A percentile compares a stretch with the other conserved stretches of the same genome.
Evolutionary conservation across 2,113 vertebrate genomes (phyloP).

Genomic region (Fregetta grallaria): DNA sequence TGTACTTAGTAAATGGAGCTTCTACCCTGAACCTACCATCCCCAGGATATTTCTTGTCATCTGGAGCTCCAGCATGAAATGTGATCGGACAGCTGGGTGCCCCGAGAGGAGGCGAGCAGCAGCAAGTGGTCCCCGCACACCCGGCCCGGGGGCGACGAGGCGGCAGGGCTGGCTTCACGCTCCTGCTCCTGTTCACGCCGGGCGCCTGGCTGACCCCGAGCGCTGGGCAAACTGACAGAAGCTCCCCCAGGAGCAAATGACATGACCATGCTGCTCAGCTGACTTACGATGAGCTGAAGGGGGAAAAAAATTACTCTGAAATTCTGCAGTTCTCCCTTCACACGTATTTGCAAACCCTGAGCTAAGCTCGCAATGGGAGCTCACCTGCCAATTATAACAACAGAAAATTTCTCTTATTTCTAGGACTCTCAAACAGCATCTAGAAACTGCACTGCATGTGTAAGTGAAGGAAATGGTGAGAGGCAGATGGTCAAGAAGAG

Average conservation of each 20-base stretch:
- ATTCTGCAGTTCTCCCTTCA: neutral
- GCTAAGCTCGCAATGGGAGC: neutral
- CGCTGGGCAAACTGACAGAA: neutral
- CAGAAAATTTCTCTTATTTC: neutral
- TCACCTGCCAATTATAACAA: neutral
- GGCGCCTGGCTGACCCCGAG: neutral
- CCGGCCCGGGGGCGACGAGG: accelerated
- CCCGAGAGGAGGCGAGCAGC: neutral
- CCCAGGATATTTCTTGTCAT: neutral
- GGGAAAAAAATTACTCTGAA: neutral
- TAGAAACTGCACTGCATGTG: neutral
- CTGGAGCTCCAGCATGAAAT: neutral
- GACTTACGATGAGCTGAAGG: neutral
- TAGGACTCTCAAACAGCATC: neutral
- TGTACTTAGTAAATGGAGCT: neutral
- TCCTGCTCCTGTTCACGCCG: accelerated
- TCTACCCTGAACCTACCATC: neutral
- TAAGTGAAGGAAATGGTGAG: neutral
- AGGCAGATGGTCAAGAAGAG: neutral
- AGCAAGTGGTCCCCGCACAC: accelerated
- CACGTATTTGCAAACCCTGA: neutral
- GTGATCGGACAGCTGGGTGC: accelerated
- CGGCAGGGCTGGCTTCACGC: neutral
- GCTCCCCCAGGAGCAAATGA: neutral
- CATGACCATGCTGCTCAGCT: neutral